Percentiles rank a stretch among this genome's conserved stretches.
Conservation (phyloP, 2,113 vertebrate genomes). For the Fregata magnificens region DNA sequence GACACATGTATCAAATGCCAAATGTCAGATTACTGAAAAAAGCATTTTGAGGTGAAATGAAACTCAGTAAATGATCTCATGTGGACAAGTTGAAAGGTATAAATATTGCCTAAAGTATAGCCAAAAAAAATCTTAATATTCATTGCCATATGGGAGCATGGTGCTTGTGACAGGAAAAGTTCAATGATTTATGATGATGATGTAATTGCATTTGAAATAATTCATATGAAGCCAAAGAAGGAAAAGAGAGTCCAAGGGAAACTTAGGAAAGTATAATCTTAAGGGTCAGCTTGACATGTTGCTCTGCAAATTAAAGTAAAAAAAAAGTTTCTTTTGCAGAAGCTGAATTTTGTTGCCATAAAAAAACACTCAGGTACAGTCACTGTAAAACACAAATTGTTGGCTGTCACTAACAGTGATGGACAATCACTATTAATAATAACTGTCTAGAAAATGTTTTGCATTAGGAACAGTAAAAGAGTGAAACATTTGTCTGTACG, state of each 20-base stretch:
- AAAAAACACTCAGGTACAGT: accelerated
- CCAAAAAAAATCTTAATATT: neutral
- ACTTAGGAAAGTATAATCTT: neutral
- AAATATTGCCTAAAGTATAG: neutral
- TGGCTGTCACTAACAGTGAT: neutral
- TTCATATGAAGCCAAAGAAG: neutral
- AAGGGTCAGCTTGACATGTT: neutral
- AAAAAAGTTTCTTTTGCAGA: neutral
- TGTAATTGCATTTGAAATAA: neutral
- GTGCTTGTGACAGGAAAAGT: neutral
- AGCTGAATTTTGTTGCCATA: neutral
- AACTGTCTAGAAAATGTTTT: neutral
- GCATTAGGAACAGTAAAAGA: neutral
- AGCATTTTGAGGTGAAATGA: neutral
- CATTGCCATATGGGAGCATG: neutral
- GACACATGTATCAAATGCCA: neutral
- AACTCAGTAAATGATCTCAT: neutral
- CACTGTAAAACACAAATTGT: neutral
- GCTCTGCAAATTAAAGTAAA: neutral
- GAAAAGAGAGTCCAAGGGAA: neutral
- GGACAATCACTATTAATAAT: neutral
- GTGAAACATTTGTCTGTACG: neutral
- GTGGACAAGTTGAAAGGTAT: neutral
- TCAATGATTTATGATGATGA: neutral
- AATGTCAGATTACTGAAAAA: neutral